Evolutionary conservation across 2,888 invertebrate genomes (phyloP), one percentile per base, ranked within the genome.

Genomic region (Myathropa florea): DNA sequence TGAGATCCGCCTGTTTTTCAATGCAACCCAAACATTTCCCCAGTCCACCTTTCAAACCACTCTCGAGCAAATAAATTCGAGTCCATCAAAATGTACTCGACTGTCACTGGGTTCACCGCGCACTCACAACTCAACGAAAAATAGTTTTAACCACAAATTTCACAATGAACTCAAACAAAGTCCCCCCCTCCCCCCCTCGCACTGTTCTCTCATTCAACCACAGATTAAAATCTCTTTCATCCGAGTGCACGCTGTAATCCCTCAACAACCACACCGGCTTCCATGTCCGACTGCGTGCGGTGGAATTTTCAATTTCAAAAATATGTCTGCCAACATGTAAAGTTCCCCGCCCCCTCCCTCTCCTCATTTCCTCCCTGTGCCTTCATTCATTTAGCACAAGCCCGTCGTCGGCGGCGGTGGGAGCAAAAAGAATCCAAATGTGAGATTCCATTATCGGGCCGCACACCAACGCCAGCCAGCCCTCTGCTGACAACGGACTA

Each of bases 301-400:
- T 77, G 77, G 84, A 80, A 81, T 85, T 84, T 85, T 85, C 84
- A 85, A 85, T 85, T 85, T 81, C 61, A 46, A 81, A 80, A 81
- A 85, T 85, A 85, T 85, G 80, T 77, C 81, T 85, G 84, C 84
- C 84, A 77, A 68, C 84, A 73, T 63, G 67, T 55, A 12, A n/a
- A n/a, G n/a, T n/a, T n/a, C n/a, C n/a, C n/a, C n/a, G 33, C 12
- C 33, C 10, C 33, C 33, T 12, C 12, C 30, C 10, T 30, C 10
- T 30, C 33, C 33, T 33, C 28, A 6, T 12, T 12, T 4, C 30
- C 33, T 12, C 9, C 33, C 33, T 9, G 30, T 46, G 63, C 78
- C 53, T 65, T 64, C 70, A 71, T 36, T 71, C 73, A 75, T 70
- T 30, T 30, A 2, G 10, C 30, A 30, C 12, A 46, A 46, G 46